phyloP scores from a whole-genome alignment of 2,113 vertebrate genomes.

The Hippocampus barbouri region DNA sequence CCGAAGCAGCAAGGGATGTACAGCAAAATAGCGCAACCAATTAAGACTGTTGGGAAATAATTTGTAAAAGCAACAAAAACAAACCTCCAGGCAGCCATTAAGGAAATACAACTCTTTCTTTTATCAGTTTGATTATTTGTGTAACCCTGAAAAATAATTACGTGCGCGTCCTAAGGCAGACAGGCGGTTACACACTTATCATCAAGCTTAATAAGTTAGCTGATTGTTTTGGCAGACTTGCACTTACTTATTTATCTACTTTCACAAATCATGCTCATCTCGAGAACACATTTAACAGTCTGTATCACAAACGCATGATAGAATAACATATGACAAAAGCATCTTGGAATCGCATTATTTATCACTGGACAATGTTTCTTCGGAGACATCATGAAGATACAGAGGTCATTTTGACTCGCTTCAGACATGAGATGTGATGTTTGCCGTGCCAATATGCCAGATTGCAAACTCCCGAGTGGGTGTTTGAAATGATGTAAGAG shows the following conservation, averaged over 20 bases:
- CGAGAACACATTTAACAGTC: constrained; percentile 58
- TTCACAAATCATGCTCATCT: constrained; percentile 64
- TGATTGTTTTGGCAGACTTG: constrained; percentile 46
- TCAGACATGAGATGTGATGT: constrained; percentile 48
- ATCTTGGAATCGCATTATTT: constrained; percentile 58
- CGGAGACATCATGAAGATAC: constrained; percentile 12
- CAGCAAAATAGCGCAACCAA: constrained; percentile 44
- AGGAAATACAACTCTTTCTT: constrained; percentile 48
- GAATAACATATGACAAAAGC: constrained; percentile 63
- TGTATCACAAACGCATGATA: constrained; percentile 53
- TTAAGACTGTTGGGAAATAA: constrained; percentile 36
- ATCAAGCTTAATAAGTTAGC: constrained; percentile 45
- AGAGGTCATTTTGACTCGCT: constrained; percentile 14
- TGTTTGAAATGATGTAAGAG: constrained; percentile 59
- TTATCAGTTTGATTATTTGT: constrained; percentile 67
- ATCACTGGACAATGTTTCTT: constrained; percentile 41
- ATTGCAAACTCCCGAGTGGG: constrained; percentile 41
- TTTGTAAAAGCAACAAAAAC: constrained; percentile 50
- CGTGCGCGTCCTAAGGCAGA: constrained; percentile 54
- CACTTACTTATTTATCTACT: constrained; percentile 54
- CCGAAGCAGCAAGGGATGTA: constrained; percentile 29
- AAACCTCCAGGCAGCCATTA: constrained; percentile 37
- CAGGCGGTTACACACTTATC: constrained; percentile 57
- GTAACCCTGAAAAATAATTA: constrained; percentile 60
- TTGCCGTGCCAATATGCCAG: constrained; percentile 42